Evolutionary conservation across 2,888 invertebrate genomes (phyloP).

Genomic region (Chironomus riparius): DNA sequence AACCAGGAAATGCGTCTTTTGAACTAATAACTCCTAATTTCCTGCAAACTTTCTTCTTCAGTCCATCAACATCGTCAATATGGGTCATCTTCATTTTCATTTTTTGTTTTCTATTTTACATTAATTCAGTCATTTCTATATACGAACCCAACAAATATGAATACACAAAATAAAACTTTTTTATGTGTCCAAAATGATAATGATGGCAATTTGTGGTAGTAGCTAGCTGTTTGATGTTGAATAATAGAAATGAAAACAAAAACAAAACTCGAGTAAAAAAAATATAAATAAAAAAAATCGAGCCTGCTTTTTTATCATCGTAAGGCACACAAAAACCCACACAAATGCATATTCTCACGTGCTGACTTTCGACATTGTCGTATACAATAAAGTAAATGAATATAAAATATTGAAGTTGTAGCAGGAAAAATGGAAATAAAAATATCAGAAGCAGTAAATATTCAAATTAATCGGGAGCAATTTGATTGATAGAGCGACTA

Average conservation of each 20-base stretch:
- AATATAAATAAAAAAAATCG: not conserved
- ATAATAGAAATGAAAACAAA: not conserved
- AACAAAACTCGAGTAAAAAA: not conserved
- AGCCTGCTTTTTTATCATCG: not conserved
- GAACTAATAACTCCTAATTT: too few relatives aligned
- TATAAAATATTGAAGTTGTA: not conserved
- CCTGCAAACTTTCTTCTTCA: too few relatives aligned
- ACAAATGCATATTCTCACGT: not conserved
- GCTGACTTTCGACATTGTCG: not conserved
- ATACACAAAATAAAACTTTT: not conserved
- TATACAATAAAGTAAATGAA: too few relatives aligned
- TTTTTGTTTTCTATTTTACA: not conserved
- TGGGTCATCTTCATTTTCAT: constrained; percentile 6
- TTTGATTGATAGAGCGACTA: not conserved
- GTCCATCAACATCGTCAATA: not conserved
- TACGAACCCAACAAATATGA: too few relatives aligned
- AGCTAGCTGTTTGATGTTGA: too few relatives aligned
- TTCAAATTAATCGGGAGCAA: not conserved
- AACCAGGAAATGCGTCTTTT: too few relatives aligned
- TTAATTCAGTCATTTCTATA: not conserved
- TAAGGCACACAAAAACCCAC: not conserved
- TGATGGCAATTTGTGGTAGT: not conserved
- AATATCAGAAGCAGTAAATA: not conserved
- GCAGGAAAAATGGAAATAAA: not conserved
- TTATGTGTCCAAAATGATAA: not conserved